Percentiles rank a stretch among this genome's conserved stretches.
Evolutionary conservation across 2,113 vertebrate species (phyloP).

Genomic region (Cromileptes altivelis): DNA sequence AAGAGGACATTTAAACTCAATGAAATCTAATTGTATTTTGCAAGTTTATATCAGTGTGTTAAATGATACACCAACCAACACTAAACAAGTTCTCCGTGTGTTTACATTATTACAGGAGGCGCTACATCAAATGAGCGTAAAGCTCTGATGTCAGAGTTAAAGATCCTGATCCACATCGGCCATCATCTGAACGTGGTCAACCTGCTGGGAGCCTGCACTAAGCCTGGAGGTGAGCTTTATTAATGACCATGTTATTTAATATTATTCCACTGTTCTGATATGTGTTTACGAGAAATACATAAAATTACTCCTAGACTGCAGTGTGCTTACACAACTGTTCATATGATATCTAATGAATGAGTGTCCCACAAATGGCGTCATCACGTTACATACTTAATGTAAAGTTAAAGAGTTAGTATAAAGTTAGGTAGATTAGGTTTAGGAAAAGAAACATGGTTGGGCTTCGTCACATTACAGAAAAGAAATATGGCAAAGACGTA

Average conservation of each 20-base stretch:
- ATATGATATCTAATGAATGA: no score
- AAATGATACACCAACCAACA: neutral
- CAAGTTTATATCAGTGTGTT: neutral
- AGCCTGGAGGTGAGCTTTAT: conserved; percentile 90
- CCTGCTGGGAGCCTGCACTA: conserved; percentile 94
- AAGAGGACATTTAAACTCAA: neutral
- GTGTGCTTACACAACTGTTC: no score
- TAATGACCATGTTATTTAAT: neutral
- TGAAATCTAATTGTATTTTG: neutral
- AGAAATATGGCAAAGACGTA: no score
- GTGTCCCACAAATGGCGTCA: no score
- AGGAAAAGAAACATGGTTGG: no score
- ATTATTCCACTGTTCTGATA: neutral
- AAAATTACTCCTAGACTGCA: no score
- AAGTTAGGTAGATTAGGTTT: no score
- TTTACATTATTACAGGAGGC: conserved; percentile 87
- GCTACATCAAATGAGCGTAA: conserved; percentile 94
- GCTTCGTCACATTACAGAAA: no score
- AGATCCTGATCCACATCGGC: conserved; percentile 96
- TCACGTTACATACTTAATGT: no score
- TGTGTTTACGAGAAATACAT: neutral
- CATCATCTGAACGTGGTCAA: conserved; percentile 96
- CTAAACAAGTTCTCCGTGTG: conserved; percentile 27
- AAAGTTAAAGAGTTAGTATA: no score
- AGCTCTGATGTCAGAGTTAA: conserved; percentile 95